Evolutionary conservation across 2,797 vertebrate genomes (phyloP).

Genomic region (Alosa sapidissima): DNA sequence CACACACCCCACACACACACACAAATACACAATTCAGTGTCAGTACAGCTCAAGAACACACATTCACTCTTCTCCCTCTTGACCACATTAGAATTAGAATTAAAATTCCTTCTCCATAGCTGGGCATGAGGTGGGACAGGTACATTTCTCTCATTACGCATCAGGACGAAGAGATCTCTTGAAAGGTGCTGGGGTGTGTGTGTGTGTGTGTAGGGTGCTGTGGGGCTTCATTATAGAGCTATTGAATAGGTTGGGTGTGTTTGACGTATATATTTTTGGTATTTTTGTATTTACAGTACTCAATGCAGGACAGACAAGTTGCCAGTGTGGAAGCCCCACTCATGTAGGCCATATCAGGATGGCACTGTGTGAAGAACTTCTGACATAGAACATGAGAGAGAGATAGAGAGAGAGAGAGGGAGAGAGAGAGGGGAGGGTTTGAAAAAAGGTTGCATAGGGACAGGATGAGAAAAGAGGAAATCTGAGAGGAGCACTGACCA

Average conservation of each 20-base stretch:
- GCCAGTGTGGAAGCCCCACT: too few species aligned
- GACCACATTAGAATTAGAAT: neutral
- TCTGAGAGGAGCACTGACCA: neutral
- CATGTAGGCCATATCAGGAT: too few species aligned
- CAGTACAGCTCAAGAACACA: neutral
- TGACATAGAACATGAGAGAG: too few species aligned
- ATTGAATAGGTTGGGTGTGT: too few species aligned
- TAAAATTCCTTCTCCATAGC: neutral
- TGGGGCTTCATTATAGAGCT: neutral
- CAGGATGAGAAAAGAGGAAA: neutral
- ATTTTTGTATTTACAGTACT: too few species aligned
- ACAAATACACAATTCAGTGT: neutral
- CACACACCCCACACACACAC: too few species aligned
- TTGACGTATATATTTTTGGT: too few species aligned
- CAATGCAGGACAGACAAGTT: too few species aligned
- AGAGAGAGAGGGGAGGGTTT: neutral
- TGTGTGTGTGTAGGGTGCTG: constrained; percentile 3
- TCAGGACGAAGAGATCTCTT: neutral
- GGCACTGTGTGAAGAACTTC: too few species aligned
- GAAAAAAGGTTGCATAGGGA: neutral
- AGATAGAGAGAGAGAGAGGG: neutral
- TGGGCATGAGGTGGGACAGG: neutral
- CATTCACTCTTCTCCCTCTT: neutral
- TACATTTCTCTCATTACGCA: neutral
- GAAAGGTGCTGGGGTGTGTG: neutral